These are phyloP conservation scores for Morpho helenor DNA, from an alignment of 2,888 invertebrate genomes.

Conservation along the genomic window DNA sequence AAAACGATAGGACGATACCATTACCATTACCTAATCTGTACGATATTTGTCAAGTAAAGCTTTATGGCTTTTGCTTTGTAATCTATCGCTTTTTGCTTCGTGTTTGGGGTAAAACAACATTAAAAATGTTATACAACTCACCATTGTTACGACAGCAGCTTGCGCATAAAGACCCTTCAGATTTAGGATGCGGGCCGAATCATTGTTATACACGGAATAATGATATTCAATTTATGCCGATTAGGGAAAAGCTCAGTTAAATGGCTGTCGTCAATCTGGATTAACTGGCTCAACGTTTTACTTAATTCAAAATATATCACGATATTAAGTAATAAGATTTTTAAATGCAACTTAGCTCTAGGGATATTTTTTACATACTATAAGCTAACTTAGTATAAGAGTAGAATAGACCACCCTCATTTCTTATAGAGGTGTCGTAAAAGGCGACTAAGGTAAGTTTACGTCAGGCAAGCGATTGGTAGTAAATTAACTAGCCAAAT, in stretches of 20 bases:
- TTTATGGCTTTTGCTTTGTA: conserved; percentile 49
- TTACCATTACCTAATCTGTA: no score
- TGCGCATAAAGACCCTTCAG: conserved; percentile 45
- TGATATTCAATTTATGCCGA: conserved; percentile 26
- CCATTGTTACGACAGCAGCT: conserved; percentile 53
- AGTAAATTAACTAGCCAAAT: no score
- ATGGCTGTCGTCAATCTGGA: conserved; percentile 13
- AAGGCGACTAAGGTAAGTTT: no score
- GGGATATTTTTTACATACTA: no score
- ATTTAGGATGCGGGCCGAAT: conserved; percentile 56
- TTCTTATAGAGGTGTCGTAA: no score
- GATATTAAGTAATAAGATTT: neutral
- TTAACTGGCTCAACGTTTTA: neutral
- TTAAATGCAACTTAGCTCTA: no score
- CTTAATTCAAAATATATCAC: neutral
- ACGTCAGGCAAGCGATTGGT: no score
- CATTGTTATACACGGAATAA: conserved; percentile 38
- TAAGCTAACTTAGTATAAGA: no score
- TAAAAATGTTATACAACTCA: conserved; percentile 59
- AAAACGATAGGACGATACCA: no score
- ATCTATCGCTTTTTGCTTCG: conserved; percentile 47
- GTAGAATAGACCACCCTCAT: no score
- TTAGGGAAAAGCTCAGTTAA: conserved; percentile 8
- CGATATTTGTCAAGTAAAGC: conserved; percentile 1
- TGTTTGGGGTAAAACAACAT: conserved; percentile 51